Percentiles rank a stretch among this genome's conserved stretches.
phyloP scores from a whole-genome alignment of 2,797 vertebrate genomes.

The Pipistrellus kuhlii region DNA sequence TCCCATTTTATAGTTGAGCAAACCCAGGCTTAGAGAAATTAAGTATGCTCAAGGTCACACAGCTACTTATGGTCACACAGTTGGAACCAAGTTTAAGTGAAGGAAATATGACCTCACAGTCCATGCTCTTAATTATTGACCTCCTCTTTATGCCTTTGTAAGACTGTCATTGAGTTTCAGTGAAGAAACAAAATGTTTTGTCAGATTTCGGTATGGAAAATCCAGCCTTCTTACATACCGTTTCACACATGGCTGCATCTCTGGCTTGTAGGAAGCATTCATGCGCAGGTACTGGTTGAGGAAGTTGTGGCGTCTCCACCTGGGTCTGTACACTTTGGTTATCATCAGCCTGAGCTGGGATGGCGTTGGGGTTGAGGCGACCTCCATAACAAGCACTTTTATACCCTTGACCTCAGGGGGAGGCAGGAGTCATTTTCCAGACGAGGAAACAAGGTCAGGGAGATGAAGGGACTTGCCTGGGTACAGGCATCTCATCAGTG shows the following conservation, averaged over 20 bases:
- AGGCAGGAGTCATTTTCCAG: not conserved
- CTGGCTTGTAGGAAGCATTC: too few relatives aligned
- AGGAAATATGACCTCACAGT: not conserved
- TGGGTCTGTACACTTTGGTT: not conserved
- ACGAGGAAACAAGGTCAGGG: not conserved
- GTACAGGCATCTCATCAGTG: not conserved
- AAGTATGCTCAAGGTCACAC: not conserved
- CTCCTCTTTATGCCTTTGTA: not conserved
- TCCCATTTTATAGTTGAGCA: not conserved
- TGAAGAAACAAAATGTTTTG: not conserved
- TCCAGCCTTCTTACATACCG: not conserved
- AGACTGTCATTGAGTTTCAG: not conserved
- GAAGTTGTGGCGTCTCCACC: not conserved
- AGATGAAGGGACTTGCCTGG: not conserved
- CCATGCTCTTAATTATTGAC: not conserved
- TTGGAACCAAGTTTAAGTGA: not conserved
- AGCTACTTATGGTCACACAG: not conserved
- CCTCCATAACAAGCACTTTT: not conserved
- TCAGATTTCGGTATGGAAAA: not conserved
- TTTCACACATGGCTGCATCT: not conserved
- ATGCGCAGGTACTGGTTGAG: fast-evolving
- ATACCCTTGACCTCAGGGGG: too few relatives aligned
- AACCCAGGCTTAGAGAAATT: not conserved
- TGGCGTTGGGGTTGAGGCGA: not conserved
- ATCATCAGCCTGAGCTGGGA: fast-evolving